Evolutionary conservation across 2,797 vertebrate genomes (phyloP).

Genomic region (Hoplostethus mediterraneus): DNA sequence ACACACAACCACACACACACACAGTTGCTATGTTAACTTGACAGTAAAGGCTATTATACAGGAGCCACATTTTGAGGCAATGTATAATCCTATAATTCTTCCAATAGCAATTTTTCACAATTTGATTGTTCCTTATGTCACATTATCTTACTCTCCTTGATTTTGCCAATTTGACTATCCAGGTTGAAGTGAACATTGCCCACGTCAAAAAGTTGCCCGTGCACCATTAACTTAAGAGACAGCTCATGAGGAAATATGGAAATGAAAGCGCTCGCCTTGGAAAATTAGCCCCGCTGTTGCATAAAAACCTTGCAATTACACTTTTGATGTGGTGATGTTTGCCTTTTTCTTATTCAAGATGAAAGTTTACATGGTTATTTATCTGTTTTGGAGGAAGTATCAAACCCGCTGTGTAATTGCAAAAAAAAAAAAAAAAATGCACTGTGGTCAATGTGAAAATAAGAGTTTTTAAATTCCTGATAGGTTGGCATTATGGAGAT

Average conservation of each 20-base stretch:
- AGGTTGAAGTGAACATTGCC: conserved; percentile 11
- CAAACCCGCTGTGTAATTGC: not conserved
- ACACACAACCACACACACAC: conserved; percentile 28
- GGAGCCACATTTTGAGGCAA: conserved; percentile 23
- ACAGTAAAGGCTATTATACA: conserved; percentile 29
- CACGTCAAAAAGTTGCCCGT: conserved; percentile 38
- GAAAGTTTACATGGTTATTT: conserved; percentile 22
- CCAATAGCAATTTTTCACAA: conserved; percentile 27
- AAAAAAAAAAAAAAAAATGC: not conserved
- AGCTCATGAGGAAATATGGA: conserved; percentile 55
- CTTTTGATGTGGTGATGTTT: not conserved
- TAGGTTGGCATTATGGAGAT: conserved; percentile 20
- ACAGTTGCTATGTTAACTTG: conserved; percentile 14
- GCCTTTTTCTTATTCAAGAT: not conserved
- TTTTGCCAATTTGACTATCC: conserved; percentile 13
- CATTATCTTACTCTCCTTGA: conserved; percentile 7
- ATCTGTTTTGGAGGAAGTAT: conserved; percentile 26
- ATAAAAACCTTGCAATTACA: conserved; percentile 9
- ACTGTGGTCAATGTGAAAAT: not conserved
- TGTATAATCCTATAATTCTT: conserved; percentile 1
- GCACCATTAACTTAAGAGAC: conserved; percentile 52
- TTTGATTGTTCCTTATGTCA: conserved; percentile 16
- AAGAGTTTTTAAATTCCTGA: not conserved
- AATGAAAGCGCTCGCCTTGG: conserved; percentile 42
- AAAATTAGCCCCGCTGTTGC: conserved; percentile 31